These are phyloP conservation scores for Pontoporia blainvillei DNA, from an alignment of 2,113 vertebrate species.

Conservation along the genomic window DNA sequence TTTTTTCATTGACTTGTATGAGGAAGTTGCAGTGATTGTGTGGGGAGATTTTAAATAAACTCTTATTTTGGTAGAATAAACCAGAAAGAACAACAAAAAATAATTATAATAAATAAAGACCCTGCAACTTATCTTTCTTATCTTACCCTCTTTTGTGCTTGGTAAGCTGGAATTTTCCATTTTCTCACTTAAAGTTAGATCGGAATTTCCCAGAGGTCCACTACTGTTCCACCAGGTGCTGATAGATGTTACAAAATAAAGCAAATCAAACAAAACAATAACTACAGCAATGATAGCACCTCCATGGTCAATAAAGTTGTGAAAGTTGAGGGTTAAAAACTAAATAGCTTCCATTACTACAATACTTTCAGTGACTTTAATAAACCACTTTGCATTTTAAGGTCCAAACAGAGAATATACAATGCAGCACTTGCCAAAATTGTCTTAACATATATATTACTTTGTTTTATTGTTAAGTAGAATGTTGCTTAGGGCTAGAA, in stretches of 20 bases:
- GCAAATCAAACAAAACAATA: not conserved
- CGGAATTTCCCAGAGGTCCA: not conserved
- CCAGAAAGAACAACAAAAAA: not conserved
- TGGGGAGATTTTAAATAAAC: not conserved
- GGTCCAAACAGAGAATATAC: not conserved
- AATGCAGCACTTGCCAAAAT: not conserved
- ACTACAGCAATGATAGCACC: not conserved
- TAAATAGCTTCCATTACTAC: not conserved
- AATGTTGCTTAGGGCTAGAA: not conserved
- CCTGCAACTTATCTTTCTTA: not conserved
- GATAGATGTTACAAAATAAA: not conserved
- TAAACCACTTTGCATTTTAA: constrained; percentile 25
- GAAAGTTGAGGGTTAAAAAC: not conserved
- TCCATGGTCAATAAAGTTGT: not conserved
- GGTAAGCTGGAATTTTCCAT: not conserved
- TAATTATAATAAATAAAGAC: not conserved
- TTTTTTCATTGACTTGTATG: not conserved
- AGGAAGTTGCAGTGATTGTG: not conserved
- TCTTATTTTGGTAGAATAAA: not conserved
- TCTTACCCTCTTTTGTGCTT: not conserved
- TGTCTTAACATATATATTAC: not conserved
- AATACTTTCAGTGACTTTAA: not conserved
- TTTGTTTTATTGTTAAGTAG: not conserved
- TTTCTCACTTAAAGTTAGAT: not conserved
- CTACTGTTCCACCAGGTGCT: not conserved